Base-by-base conservation (phyloP, 2,888 invertebrate genomes). In the Lithophane semibrunnea region DNA sequence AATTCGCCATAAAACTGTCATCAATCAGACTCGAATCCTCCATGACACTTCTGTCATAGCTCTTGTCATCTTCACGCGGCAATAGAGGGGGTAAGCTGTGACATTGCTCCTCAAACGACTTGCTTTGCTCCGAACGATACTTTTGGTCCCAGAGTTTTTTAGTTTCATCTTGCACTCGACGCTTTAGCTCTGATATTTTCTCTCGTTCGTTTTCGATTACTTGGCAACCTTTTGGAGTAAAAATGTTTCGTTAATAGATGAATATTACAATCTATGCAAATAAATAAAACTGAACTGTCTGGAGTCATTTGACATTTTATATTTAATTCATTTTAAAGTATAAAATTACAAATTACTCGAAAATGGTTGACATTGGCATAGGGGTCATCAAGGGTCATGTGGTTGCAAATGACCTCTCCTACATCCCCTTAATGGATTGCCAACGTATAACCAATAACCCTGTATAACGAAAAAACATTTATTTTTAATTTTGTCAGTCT, bases 201-300 rank as follows among this genome's bases (percentile, higher is more conserved):
- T 98, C 98, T 60, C 99, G 97, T 94, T 99, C 99, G 92, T 99
- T 98, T 92, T 99, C 99, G 90, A 99, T 99, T 83, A 99, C 98
- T 97, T 98, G 98, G 88, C 98, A 98, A 81, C 99, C 99, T 99
- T 92, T 44, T 1, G 21, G 0, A 42, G 7, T 10, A 37, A 0
- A n/a, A 52, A 13, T 7, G 8, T 16, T 7, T 47, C 10, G 7
- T 65, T 47, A 47, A 18, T 24, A 37, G 18, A 52, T 18, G 8
- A 8, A 8, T 52, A 18, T 7, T 18, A 18, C 3, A 52, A 52
- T 18, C 18, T 52, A 37, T 37, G 37, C 37, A 37, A 37, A 37
- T 37, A 37, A 37, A 37, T 37, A 37, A 37, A 37, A 37, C 5
- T 37, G 37, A 37, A 37, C 29, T 29, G 29, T 29, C 29, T 29